Conservation (phyloP, 64 coral and sea anemone genomes). For the Montipora cactus region DNA sequence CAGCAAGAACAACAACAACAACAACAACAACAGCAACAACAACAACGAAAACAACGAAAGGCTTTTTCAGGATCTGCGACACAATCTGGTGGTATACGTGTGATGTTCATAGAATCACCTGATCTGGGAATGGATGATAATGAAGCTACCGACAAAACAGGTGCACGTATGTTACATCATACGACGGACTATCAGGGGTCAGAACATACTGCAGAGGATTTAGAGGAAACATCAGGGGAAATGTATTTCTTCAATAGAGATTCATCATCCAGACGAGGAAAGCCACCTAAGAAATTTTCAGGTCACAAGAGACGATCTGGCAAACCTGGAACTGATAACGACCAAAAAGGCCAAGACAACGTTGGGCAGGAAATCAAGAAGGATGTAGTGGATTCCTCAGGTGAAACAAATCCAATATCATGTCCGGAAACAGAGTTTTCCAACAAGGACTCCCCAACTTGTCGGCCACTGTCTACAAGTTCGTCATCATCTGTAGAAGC, state of each 20-base stretch:
- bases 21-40: too few relatives aligned
- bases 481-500: conserved; percentile 33
- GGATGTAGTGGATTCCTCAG: background rate
- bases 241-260: background rate
- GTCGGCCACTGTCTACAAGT: conserved; percentile 40
- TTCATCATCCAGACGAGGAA: background rate
- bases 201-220: background rate
- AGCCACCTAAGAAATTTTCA: background rate
- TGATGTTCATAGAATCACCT: conserved; percentile 9
- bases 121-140: background rate
- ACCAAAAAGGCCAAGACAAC: background rate
- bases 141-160: background rate
- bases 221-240: background rate
- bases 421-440: background rate
- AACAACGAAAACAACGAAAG: background rate
- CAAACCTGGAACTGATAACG: background rate
- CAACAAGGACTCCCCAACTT: conserved; percentile 4
- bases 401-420: background rate
- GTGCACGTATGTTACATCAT: too few relatives aligned
- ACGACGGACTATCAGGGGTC: background rate
- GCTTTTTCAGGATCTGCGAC: background rate
- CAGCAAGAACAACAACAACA: too few relatives aligned
- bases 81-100: conserved; percentile 20
- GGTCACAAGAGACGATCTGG: background rate
- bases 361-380: background rate